Percentiles rank a stretch among this genome's conserved stretches.
Evolutionary conservation across 2,797 vertebrate genomes (phyloP).

Genomic region (Dromococcyx pavoninus): DNA sequence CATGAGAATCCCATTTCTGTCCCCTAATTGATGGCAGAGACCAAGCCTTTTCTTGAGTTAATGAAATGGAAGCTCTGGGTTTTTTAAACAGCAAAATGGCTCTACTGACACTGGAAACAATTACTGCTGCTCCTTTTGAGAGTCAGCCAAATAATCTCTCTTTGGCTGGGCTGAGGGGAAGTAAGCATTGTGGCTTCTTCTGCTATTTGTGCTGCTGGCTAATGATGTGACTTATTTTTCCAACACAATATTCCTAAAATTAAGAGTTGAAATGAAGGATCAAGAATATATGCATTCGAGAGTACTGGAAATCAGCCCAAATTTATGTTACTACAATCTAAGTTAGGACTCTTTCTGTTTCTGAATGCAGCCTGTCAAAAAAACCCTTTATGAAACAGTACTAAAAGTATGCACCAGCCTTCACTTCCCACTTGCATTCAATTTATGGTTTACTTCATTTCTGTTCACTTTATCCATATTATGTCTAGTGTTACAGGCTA

Average conservation of each 20-base stretch:
- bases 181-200: not conserved
- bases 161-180: not conserved
- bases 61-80: not conserved
- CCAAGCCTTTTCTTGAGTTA: not conserved
- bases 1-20: not conserved
- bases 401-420: not conserved
- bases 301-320: not conserved
- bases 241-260: not conserved
- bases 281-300: not conserved
- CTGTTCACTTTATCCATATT: not conserved
- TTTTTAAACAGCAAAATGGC: not conserved
- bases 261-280: not conserved
- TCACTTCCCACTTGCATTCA: not conserved
- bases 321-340: not conserved
- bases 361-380: not conserved
- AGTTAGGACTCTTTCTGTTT: not conserved
- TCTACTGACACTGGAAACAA: conserved; percentile 14
- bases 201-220: not conserved
- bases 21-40: not conserved
- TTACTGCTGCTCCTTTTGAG: not conserved
- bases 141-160: not conserved
- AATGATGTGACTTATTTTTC: not conserved
- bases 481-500: not conserved
- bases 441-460: not conserved
- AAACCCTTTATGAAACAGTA: not conserved